A percentile compares a stretch with the other conserved stretches of the same genome.
phyloP scores from a whole-genome alignment of 1,140 invertebrate genomes.

The Rhagoletis zephyria region DNA sequence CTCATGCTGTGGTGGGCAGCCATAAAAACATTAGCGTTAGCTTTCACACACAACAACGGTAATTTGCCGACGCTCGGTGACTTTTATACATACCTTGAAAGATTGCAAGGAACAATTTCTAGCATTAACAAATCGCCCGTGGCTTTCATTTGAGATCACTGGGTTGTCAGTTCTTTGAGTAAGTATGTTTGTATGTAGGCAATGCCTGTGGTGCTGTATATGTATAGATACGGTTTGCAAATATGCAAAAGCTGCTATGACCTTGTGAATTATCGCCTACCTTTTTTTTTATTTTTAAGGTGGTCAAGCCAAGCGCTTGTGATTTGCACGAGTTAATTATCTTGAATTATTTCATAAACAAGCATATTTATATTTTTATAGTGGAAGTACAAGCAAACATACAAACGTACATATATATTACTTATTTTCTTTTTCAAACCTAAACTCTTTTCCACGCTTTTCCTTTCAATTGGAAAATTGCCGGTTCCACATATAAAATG shows the following conservation, averaged over 20 bases:
- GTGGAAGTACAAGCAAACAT: neutral
- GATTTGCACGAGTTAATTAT: slow-evolving; percentile 16
- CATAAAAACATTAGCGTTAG: no score
- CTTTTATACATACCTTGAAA: neutral
- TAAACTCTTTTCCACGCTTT: slow-evolving; percentile 38
- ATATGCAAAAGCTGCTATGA: neutral
- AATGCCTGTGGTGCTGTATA: neutral
- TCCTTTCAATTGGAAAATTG: slow-evolving; percentile 18
- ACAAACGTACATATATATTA: neutral
- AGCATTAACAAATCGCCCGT: neutral
- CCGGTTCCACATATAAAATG: slow-evolving; percentile 12
- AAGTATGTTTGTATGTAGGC: neutral
- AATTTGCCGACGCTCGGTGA: no score
- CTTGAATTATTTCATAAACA: slow-evolving; percentile 5
- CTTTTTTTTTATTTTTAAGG: no score
- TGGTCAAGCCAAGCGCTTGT: slow-evolving; percentile 2
- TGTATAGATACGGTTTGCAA: neutral
- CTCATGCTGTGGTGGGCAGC: no score
- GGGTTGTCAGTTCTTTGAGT: neutral
- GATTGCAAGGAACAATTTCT: neutral
- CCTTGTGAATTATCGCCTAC: no score
- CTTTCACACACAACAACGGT: no score
- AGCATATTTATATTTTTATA: neutral
- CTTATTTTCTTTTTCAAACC: neutral
- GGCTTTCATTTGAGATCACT: slow-evolving; percentile 9